Base-by-base conservation (phyloP, 2,113 vertebrate genomes). In the Jaculus jaculus region DNA sequence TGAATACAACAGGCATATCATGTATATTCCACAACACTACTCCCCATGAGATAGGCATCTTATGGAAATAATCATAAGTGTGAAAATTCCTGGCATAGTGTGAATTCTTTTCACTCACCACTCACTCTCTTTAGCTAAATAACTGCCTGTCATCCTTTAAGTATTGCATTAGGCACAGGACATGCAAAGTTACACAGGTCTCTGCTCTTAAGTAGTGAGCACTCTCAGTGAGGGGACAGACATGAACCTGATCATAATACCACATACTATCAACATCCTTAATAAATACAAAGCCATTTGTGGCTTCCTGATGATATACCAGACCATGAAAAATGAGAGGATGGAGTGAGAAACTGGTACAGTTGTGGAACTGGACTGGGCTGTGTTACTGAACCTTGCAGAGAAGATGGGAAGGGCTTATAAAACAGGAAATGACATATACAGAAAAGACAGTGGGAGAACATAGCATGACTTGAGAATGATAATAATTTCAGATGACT, bases 401-500 rank as follows among this genome's bases (percentile, higher is more conserved):
- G 61, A 47, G 69, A 42, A 78, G 4, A 63, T 4, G 18, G 12
- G 3, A 69, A 42, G 11, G 7, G 16, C 5, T 73, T 63, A 7
- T 58, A 87, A 69, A 23, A 16, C 7, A 87, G n/a, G 10, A 83
- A 80, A 72, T 2, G 32, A 0, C 7, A 21, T 15, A 9, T 32
- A 20, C 58, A 83, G 12, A 11, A 68, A 89, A 13, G 28, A 61
- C 37, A 37, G 13, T n/a, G 13, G 61, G 84, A 74, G 54, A 87
- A 77, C 4, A 54, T 13, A 73, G 4, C 18, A 30, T 66, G 15
- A 91, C 65, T 39, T 47, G 61, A 39, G 32, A 94, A 84, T 94
- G 68, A 78, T 65, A 77, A 86, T 88, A 21, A 92, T 75, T 58
- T 88, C 75, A 73, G 23, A 68, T 90, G 63, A 83, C 13, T 26